Evolutionary conservation across 1,140 invertebrate genomes (phyloP).

Genomic region (Caerostris darwini): DNA sequence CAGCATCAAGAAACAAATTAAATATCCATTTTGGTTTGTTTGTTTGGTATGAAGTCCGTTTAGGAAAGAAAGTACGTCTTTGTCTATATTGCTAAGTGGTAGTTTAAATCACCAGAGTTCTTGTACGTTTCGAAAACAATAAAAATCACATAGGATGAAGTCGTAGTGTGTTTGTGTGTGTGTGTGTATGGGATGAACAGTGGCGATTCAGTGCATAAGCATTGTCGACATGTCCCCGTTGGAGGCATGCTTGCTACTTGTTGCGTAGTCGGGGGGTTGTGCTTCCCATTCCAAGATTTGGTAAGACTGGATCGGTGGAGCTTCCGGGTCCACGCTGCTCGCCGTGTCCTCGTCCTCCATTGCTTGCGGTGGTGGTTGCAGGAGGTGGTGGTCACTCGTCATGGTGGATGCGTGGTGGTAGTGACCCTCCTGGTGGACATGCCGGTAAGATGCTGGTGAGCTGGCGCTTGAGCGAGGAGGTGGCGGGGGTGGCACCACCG

Average conservation of each 20-base stretch:
- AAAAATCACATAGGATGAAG: constrained; percentile 54
- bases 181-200: neutral
- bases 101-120: constrained; percentile 14
- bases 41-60: neutral
- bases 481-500: constrained; percentile 44
- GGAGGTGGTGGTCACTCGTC: neutral
- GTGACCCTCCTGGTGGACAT: constrained; percentile 29
- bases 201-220: constrained; percentile 46
- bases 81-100: constrained; percentile 59
- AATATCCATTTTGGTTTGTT: neutral
- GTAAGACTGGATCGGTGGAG: constrained; percentile 61
- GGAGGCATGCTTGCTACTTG: constrained; percentile 55
- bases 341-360: constrained; percentile 62
- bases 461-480: constrained; percentile 53
- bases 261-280: constrained; percentile 51
- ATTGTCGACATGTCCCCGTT: constrained; percentile 53
- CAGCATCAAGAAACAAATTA: neutral
- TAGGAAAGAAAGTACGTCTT: neutral
- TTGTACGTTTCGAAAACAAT: neutral
- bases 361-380: neutral
- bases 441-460: constrained; percentile 23
- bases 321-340: constrained; percentile 62
- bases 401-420: neutral
- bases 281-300: constrained; percentile 67
- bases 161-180: neutral